Evolutionary conservation across 1,140 invertebrate genomes (phyloP), one percentile per base, ranked within the genome.

Genomic region (Lordiphosa clarofinis): DNA sequence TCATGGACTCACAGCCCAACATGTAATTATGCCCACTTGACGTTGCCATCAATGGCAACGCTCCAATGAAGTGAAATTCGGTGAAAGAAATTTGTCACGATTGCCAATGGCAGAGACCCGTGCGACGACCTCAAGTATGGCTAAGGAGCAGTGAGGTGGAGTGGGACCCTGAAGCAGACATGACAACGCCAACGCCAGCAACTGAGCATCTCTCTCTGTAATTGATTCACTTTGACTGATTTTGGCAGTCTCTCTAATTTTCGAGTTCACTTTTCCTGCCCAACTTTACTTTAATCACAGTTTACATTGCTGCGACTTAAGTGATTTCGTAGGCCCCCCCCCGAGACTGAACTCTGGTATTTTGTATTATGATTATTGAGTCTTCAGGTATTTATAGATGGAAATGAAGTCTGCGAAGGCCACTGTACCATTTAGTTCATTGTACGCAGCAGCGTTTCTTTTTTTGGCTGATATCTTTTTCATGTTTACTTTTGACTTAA

Each of bases 221-320:
- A 82, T 82, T 82, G 75, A 82, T 82, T 81, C 78, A 72, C 66
- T 81, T 82, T 72, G 76, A 81, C 82, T 81, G 76, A 72, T 72
- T 75, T 75, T 68, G 62, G 57, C 7, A 31, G 28, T 44, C 15
- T 15, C 15, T 15, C 15, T 15, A 19, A 19, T 19, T 19, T 19
- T 19, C 3, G 19, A 19, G 3, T 19, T 24, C 13, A 13, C 38
- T 13, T 15, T 15, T 15, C 15, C 15, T 15, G 15, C 15, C 15
- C 15, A 15, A 15, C 15, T 15, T 15, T 15, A 15, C 15, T 1
- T 4, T 6, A 39, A 39, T 13, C 5, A 39, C 4, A 39, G 11
- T 5, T 13, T 6, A 13, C 3, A 39, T 82, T 71, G 57, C 72
- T 46, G 50, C 56, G 71, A 52, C 76, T 75, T 82, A 82, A 82